Percentiles rank a stretch among this genome's conserved stretches.
phyloP scores from a whole-genome alignment of 2,113 vertebrate genomes.

The Pantherophis guttatus region DNA sequence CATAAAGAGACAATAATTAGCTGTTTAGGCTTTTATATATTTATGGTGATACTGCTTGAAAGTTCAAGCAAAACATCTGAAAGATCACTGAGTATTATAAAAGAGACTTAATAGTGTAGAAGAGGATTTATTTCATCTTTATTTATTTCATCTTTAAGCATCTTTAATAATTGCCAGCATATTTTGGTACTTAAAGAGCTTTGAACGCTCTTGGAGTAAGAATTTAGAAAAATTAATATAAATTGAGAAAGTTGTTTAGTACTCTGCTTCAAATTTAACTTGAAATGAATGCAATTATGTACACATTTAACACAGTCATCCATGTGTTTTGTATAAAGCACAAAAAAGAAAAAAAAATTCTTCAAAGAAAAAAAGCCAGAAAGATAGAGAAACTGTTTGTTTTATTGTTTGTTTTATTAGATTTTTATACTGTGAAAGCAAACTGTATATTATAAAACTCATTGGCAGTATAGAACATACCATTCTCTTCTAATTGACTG shows the following conservation, averaged over 20 bases:
- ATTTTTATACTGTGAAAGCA: not conserved
- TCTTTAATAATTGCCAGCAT: slow-evolving; percentile 44
- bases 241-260: not conserved
- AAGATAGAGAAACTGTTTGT: not conserved
- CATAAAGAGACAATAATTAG: slow-evolving; percentile 49
- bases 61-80: slow-evolving; percentile 35
- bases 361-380: not conserved
- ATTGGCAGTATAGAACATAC: not conserved
- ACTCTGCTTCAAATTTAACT: not conserved
- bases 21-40: slow-evolving; percentile 54
- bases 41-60: slow-evolving; percentile 60
- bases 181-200: slow-evolving; percentile 24
- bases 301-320: not conserved
- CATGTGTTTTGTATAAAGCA: not conserved
- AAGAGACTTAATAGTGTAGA: slow-evolving; percentile 43
- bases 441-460: not conserved
- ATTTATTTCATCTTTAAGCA: slow-evolving; percentile 54
- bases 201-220: slow-evolving; percentile 24
- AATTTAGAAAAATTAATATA: slow-evolving; percentile 26
- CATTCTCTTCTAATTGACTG: not conserved
- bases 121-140: slow-evolving; percentile 50
- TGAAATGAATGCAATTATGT: not conserved
- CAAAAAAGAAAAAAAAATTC: not conserved
- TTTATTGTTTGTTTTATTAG: no score
- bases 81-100: slow-evolving; percentile 44